Base-by-base conservation (phyloP, 1,140 invertebrate species). In the Bombus turneri region DNA sequence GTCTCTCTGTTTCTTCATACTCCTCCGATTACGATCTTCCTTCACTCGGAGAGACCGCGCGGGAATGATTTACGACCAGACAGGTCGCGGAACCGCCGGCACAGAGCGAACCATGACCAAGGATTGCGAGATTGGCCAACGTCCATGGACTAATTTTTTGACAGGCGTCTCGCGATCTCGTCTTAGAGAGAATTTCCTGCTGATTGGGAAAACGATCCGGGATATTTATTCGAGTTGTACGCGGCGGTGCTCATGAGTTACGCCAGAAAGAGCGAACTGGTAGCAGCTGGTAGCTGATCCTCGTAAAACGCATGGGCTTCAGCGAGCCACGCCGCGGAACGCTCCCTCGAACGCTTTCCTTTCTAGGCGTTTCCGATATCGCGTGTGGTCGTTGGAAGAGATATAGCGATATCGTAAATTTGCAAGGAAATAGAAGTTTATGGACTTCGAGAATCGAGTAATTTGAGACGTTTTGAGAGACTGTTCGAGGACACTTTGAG, bases 41-140 rank as follows among this genome's bases (percentile, higher is more conserved):
- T 74, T n/a, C 82, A 22, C 28, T n/a, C 2, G 28, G 28, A 62
- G 69, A 31, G 18, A 28, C 15, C 41, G 34, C 18, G 47, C 47
- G 47, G 47, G 31, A 57, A 71, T 68, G 68, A 71, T 86, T 73
- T 79, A 77, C 71, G 34, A 80, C 39, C 25, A 1, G 18, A 15
- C 39, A 75, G 79, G 83, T 84, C 41, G 18, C 3, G 3, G 57
- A 59, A 59, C 68, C 37, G 47, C 62, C 47, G 62, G 68, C 47
- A 69, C 69, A 86, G 79, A 88, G 88, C 74, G 64, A 79, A 89
- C 75, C 88, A 89, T 89, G 88, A 89, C 88, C 34, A 5, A 64
- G 57, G 53, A 47, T 72, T 31, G 53, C 76, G 71, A 53, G 64
- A 79, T 59, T 59, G n/a, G 15, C 53, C 43, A 25, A 37, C 66